These are phyloP conservation scores for Timema cristinae DNA, from an alignment of 2,888 invertebrate genomes.

Conservation along the genomic window DNA sequence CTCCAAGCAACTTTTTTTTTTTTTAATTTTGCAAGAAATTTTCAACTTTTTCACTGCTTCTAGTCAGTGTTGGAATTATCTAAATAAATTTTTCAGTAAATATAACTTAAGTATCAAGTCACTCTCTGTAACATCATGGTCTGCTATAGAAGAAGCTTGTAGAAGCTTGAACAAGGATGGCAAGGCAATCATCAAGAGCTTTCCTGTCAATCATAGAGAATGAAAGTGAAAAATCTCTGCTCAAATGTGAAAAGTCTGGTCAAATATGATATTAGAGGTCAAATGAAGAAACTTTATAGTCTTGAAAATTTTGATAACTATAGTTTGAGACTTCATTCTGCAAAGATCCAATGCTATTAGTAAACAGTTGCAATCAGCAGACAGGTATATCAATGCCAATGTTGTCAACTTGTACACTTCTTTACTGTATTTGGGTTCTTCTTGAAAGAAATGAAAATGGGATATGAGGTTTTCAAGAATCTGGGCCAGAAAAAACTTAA, in stretches of 20 bases:
- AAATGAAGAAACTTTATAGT: background rate
- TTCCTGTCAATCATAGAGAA: background rate
- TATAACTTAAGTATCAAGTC: background rate
- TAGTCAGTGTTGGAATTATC: background rate
- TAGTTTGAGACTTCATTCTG: background rate
- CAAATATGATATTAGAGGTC: background rate
- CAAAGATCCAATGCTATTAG: background rate
- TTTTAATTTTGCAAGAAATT: background rate
- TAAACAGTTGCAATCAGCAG: background rate
- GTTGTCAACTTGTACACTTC: background rate
- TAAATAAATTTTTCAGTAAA: conserved; percentile 4
- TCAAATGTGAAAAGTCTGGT: background rate
- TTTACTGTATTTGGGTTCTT: background rate
- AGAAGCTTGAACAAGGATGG: conserved; percentile 2
- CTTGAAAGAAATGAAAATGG: background rate
- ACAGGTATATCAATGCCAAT: conserved; percentile 1
- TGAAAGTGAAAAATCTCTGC: background rate
- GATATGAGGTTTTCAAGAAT: conserved; percentile 6
- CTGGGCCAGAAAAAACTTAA: background rate
- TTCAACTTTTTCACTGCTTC: background rate
- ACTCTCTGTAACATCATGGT: background rate
- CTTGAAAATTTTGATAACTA: background rate
- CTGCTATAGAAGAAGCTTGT: background rate
- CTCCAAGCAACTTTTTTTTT: conserved; percentile 1
- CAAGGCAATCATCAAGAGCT: background rate